Base-by-base conservation (phyloP, 2,797 vertebrate genomes). In the Platyrinchus mystaceus region DNA sequence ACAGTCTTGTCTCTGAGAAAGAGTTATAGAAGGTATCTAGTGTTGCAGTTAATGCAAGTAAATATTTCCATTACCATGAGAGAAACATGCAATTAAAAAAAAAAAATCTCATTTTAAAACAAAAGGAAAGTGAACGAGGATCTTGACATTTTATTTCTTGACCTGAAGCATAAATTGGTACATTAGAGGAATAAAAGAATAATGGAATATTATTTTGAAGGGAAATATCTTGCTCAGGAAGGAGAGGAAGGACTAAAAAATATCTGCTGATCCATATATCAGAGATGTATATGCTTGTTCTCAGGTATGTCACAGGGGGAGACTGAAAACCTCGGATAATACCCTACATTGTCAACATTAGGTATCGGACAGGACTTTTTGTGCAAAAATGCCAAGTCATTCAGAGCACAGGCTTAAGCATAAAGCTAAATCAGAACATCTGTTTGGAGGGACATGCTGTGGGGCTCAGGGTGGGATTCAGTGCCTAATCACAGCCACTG, bases 101-200 rank as follows among this genome's bases (percentile, higher is more conserved):
- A 23, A 43, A 55, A 34, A 58, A 23, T 59, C 21, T 59, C 22
- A 16, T 37, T 63, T 9, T 22, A 3, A n/a, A n/a, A n/a, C n/a
- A n/a, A n/a, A n/a, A 55, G 7, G 19, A 80, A 84, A 78, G 12
- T 43, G 34, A 67, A 64, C 21, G 36, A 73, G 7, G 16, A 84
- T 64, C 49, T 49, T 49, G 49, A 80, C 70, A 90, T 64, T 56
- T 90, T 88, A 83, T 49, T 95, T 86, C 10, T 27, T 68, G 8
- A 15, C 32, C 28, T 64, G 18, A 71, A 78, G 4, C 32, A 34
- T 46, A 60, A 90, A 83, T 56, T 56, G 19, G 10, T 59, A 36
- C 8, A 39, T 9, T 55, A 10, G 12, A 66, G 32, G 34, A 24
- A 82, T 1, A 73, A 62, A 0, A 71, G 12, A 18, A 46, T 27